Conservation (phyloP, 2,797 vertebrate genomes). For the Selene dorsalis region DNA sequence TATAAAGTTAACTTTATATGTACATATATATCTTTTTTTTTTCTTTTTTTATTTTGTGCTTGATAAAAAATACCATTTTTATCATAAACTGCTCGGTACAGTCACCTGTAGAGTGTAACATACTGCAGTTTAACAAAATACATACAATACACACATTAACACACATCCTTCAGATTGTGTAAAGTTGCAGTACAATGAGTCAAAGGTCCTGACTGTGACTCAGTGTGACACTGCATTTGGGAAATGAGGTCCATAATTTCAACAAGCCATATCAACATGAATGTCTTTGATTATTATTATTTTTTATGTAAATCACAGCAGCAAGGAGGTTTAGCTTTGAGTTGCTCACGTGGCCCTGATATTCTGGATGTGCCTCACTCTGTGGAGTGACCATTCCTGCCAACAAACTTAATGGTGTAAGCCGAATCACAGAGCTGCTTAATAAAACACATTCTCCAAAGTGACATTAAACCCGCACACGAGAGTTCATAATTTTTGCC, state of each 20-base stretch:
- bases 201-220: not conserved
- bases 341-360: slow-evolving; percentile 3
- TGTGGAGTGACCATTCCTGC: slow-evolving; percentile 25
- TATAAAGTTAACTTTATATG: no score
- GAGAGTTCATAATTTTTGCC: slow-evolving; percentile 57
- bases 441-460: slow-evolving; percentile 52
- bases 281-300: not conserved
- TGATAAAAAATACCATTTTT: no score
- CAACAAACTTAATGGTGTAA: slow-evolving; percentile 43
- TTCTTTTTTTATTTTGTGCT: no score
- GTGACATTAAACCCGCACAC: slow-evolving; percentile 60
- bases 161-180: not conserved
- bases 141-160: no score
- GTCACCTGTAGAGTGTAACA: not conserved
- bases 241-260: not conserved
- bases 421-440: slow-evolving; percentile 52
- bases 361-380: not conserved
- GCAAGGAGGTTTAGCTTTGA: slow-evolving; percentile 1
- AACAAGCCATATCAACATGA: not conserved
- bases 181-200: no score
- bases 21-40: no score
- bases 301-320: slow-evolving; percentile 14
- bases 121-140: no score
- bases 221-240: no score
- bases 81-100: no score